Conservation (phyloP, 2,113 vertebrate genomes). For the Trachemys scripta region DNA sequence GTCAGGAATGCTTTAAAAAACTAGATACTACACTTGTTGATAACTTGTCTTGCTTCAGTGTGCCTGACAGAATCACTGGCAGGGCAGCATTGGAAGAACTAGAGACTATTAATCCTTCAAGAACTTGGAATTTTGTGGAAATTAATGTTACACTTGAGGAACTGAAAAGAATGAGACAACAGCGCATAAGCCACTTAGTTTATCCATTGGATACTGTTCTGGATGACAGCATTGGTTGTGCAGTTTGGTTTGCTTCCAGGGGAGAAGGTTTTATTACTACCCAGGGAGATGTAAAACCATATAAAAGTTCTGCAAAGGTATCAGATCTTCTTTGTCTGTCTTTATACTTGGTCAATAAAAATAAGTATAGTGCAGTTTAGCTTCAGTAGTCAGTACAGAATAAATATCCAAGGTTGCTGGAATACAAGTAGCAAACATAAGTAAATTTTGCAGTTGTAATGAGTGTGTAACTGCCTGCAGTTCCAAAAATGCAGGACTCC, state of each 20-base stretch:
- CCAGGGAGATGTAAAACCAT: conserved; percentile 67
- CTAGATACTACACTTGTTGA: background rate
- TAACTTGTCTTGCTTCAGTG: conserved; percentile 73
- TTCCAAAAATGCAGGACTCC: background rate
- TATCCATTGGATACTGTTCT: conserved; percentile 91
- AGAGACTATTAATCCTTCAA: conserved; percentile 80
- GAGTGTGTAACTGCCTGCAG: background rate
- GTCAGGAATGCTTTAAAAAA: background rate
- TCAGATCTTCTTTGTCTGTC: background rate
- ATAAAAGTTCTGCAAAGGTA: conserved; percentile 91
- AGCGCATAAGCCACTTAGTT: conserved; percentile 85
- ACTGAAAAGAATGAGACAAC: conserved; percentile 82
- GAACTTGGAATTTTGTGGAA: conserved; percentile 96
- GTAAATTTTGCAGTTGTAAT: background rate
- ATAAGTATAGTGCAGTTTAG: background rate
- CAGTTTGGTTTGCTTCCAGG: conserved; percentile 96
- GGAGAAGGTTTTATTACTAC: conserved; percentile 83
- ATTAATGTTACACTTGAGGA: conserved; percentile 90
- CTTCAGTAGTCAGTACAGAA: background rate
- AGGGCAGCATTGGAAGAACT: conserved; percentile 89
- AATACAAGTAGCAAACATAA: background rate
- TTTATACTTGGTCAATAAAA: background rate
- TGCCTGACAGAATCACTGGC: conserved; percentile 93
- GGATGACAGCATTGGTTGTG: conserved; percentile 97
- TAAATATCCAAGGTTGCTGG: background rate